A percentile compares a stretch with the other conserved stretches of the same genome.
Conservation (phyloP, 2,888 invertebrate genomes). For the Patella pellucida region DNA sequence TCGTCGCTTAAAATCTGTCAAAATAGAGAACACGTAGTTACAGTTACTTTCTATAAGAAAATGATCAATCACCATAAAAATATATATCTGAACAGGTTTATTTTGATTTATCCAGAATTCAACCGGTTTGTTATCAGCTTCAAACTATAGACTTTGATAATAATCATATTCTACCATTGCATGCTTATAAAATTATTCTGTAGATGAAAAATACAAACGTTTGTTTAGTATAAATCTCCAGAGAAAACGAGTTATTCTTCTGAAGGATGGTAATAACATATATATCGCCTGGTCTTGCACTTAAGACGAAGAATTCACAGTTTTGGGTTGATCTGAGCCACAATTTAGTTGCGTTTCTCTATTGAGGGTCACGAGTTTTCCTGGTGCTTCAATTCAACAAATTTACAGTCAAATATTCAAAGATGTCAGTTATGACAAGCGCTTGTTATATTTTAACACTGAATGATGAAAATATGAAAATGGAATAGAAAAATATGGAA, state of each 20-base stretch:
- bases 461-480: conserved; percentile 32
- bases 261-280: background rate
- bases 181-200: background rate
- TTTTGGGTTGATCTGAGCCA: background rate
- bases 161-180: background rate
- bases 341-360: conserved; percentile 11
- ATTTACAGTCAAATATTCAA: background rate
- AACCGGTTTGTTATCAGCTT: too few species aligned
- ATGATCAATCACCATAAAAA: too few species aligned
- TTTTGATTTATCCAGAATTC: too few species aligned
- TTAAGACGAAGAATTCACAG: background rate
- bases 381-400: background rate
- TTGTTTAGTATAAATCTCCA: background rate
- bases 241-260: background rate
- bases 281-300: background rate
- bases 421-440: conserved; percentile 5
- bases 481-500: conserved; percentile 31
- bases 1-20: too few species aligned
- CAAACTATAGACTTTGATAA: too few species aligned
- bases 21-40: too few species aligned
- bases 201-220: background rate
- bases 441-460: conserved; percentile 25
- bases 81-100: too few species aligned
- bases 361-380: background rate
- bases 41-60: too few species aligned